A percentile compares a stretch with the other conserved stretches of the same genome.
These are phyloP conservation scores for Didymodactylos carnosus DNA, from an alignment of 2,888 invertebrate species.

Conservation along the genomic window DNA sequence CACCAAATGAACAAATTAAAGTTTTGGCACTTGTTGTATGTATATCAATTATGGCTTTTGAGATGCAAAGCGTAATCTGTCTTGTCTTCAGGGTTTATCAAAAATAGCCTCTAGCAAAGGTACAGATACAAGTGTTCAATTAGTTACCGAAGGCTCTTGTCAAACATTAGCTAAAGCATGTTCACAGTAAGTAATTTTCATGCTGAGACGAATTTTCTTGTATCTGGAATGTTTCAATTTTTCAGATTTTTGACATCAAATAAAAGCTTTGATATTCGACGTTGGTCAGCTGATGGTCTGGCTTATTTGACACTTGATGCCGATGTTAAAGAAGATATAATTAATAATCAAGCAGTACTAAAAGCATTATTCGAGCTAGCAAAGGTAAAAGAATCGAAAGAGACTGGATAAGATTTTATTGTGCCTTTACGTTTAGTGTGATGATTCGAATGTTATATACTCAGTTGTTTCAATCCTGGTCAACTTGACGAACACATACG, in stretches of 20 bases:
- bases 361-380: slow-evolving; percentile 5
- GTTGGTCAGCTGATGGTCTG: slow-evolving; percentile 89
- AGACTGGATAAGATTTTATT: too few relatives aligned
- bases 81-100: slow-evolving; percentile 51
- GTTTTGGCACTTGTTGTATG: slow-evolving; percentile 43
- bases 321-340: slow-evolving; percentile 86
- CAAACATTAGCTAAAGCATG: slow-evolving; percentile 79
- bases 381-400: too few relatives aligned
- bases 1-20: slow-evolving; percentile 67
- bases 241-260: slow-evolving; percentile 49
- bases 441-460: slow-evolving; percentile 9
- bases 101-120: slow-evolving; percentile 63
- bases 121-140: slow-evolving; percentile 75
- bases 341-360: slow-evolving; percentile 55
- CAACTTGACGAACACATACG: slow-evolving; percentile 88
- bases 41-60: not conserved
- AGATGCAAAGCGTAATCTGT: too few relatives aligned
- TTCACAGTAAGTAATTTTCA: slow-evolving; percentile 41
- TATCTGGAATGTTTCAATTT: not conserved
- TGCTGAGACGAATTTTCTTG: not conserved
- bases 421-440: not conserved
- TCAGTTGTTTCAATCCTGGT: slow-evolving; percentile 51
- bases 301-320: slow-evolving; percentile 90
- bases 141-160: slow-evolving; percentile 84
- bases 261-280: slow-evolving; percentile 57